phyloP scores from a whole-genome alignment of 2,113 vertebrate genomes.

The Aegypius monachus region DNA sequence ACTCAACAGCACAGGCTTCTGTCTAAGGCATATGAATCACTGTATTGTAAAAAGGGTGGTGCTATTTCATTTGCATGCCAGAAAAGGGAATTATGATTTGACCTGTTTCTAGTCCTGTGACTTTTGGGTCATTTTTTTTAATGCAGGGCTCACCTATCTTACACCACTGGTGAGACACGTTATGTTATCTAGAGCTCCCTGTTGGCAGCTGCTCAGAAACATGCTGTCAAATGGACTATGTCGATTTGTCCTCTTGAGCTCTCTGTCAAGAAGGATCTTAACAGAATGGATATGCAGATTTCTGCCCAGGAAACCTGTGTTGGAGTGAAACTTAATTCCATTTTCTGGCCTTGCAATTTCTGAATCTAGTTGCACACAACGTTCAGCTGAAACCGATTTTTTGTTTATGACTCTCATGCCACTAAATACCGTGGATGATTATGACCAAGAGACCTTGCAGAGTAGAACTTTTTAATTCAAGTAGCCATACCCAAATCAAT shows the following conservation, averaged over 20 bases:
- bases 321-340: neutral
- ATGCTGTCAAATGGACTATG: fast-evolving
- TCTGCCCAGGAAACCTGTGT: neutral
- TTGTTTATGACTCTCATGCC: neutral
- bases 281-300: neutral
- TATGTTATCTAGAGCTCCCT: neutral
- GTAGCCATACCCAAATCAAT: neutral
- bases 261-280: neutral
- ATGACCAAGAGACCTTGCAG: neutral
- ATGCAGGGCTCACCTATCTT: neutral
- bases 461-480: slow-evolving; percentile 5
- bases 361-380: neutral
- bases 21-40: neutral
- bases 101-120: neutral
- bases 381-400: neutral
- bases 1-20: neutral
- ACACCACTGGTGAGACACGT: fast-evolving
- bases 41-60: neutral
- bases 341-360: neutral
- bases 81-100: neutral
- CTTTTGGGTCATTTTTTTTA: neutral
- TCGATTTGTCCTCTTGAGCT: neutral
- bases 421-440: neutral
- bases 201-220: neutral
- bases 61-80: neutral